Conservation (phyloP, 2,888 invertebrate species). For the Habrosyne pyritoides region DNA sequence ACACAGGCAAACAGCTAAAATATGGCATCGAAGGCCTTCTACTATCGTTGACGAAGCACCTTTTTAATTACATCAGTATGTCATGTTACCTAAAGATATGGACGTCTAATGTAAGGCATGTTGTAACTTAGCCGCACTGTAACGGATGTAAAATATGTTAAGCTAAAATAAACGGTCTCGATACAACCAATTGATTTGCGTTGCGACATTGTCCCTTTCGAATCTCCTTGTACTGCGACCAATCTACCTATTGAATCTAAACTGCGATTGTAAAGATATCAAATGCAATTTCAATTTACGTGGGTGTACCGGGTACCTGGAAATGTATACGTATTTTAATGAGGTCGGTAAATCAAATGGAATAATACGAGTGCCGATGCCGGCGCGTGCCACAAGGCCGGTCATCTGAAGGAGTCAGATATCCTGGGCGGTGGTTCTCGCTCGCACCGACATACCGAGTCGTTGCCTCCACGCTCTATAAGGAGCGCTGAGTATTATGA, state of each 20-base stretch:
- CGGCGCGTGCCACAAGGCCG: slow-evolving; percentile 82
- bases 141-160: slow-evolving; percentile 29
- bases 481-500: slow-evolving; percentile 57
- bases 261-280: slow-evolving; percentile 29
- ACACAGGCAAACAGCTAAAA: slow-evolving; percentile 41
- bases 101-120: slow-evolving; percentile 29
- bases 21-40: slow-evolving; percentile 35
- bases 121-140: not conserved
- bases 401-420: slow-evolving; percentile 66
- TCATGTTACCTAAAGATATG: slow-evolving; percentile 29
- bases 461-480: slow-evolving; percentile 47
- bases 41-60: slow-evolving; percentile 30
- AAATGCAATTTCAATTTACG: slow-evolving; percentile 30
- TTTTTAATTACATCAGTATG: slow-evolving; percentile 28
- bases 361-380: slow-evolving; percentile 47
- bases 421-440: slow-evolving; percentile 53
- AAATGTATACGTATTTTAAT: slow-evolving; percentile 57
- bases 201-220: slow-evolving; percentile 49
- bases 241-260: slow-evolving; percentile 20
- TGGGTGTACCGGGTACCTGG: slow-evolving; percentile 43
- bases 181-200: slow-evolving; percentile 31
- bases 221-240: slow-evolving; percentile 26
- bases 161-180: slow-evolving; percentile 40
- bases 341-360: slow-evolving; percentile 68
- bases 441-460: slow-evolving; percentile 48